Conservation (phyloP, 92 coral and sea anemone species). For the Paramuricea clavata region DNA sequence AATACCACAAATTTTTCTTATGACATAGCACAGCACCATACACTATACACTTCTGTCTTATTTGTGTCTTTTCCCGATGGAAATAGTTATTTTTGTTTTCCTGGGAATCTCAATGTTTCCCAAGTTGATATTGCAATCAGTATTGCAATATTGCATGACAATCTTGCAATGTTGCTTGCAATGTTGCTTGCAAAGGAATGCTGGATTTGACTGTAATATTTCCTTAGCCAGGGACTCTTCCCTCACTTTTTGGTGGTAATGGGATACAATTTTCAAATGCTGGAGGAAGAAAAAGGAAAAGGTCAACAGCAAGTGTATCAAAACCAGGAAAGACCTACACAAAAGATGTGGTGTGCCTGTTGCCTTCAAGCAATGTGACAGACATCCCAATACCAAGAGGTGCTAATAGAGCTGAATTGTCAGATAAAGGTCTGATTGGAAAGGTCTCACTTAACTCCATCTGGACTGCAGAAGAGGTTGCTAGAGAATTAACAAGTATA, state of each 20-base stretch:
- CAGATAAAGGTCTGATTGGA: constrained; percentile 6
- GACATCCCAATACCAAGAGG: constrained; percentile 35
- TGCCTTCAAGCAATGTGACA: not conserved
- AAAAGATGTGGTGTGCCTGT: constrained; percentile 27
- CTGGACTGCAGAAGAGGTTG: constrained; percentile 20
- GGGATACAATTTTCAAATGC: not conserved
- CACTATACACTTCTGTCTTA: no score
- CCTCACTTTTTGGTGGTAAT: constrained; percentile 7
- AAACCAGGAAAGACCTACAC: constrained; percentile 23
- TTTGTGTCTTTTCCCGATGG: no score
- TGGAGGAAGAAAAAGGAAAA: not conserved
- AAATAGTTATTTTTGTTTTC: no score
- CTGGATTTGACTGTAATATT: no score
- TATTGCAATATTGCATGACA: no score
- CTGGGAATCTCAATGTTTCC: no score
- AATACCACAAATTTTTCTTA: no score
- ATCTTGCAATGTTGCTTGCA: no score
- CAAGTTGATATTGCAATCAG: no score
- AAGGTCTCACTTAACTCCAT: constrained; percentile 19
- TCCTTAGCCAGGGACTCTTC: not conserved
- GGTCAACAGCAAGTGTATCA: not conserved
- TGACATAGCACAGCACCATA: no score
- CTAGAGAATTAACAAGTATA: constrained; percentile 18
- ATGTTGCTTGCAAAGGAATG: no score
- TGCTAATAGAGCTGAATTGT: not conserved